A percentile compares a stretch with the other conserved stretches of the same genome.
Evolutionary conservation across 1,140 invertebrate genomes (phyloP).

Genomic region (Drosophila ficusphila): DNA sequence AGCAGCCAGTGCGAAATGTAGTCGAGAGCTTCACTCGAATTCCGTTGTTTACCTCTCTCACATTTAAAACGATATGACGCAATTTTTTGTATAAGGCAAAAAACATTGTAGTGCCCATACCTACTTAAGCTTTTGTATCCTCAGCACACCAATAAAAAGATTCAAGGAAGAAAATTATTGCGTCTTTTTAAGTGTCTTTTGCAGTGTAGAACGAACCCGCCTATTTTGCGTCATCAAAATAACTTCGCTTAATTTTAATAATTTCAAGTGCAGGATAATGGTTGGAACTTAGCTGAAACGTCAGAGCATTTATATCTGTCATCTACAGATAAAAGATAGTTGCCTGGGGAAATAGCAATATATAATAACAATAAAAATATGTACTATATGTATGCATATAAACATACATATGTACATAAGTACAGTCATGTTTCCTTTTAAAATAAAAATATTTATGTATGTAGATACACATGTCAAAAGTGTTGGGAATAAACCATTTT

Average conservation of each 20-base stretch:
- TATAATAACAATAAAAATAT: background rate
- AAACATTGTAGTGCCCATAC: slow-evolving; percentile 17
- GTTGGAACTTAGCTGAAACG: background rate
- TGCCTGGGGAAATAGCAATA: background rate
- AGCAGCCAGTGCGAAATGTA: slow-evolving; percentile 13
- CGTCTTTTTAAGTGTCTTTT: background rate
- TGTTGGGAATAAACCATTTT: too few species aligned
- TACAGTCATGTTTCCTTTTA: too few species aligned
- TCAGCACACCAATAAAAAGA: background rate
- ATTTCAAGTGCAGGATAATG: background rate
- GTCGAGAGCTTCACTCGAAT: background rate
- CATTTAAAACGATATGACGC: slow-evolving; percentile 15
- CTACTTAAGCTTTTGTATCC: slow-evolving; percentile 1
- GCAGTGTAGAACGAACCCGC: too few species aligned
- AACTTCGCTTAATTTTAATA: too few species aligned
- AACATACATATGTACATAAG: too few species aligned
- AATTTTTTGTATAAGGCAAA: slow-evolving; percentile 33
- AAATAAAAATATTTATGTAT: too few species aligned
- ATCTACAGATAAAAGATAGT: background rate
- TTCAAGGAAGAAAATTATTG: slow-evolving; percentile 2
- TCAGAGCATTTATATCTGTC: background rate
- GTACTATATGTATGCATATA: too few species aligned
- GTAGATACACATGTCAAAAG: too few species aligned
- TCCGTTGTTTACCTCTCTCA: background rate
- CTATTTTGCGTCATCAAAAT: too few species aligned